These are phyloP conservation scores for Gallinago stenura DNA, from an alignment of 2,797 vertebrate species.

Conservation along the genomic window DNA sequence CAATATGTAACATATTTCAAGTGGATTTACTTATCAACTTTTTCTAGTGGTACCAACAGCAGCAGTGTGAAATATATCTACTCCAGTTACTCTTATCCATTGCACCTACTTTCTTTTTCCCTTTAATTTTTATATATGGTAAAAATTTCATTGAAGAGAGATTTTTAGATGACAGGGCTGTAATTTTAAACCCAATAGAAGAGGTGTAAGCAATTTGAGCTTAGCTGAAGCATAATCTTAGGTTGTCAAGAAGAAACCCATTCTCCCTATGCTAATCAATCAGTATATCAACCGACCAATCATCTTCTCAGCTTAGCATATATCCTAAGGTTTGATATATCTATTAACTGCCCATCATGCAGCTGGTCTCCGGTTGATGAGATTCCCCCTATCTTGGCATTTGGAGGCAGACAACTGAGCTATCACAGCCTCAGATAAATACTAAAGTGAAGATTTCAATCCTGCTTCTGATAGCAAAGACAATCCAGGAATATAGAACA, in stretches of 20 bases:
- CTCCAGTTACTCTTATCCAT: conserved; percentile 83
- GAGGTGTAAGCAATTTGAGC: conserved; percentile 93
- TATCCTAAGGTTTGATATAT: conserved; percentile 96
- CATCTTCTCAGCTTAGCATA: conserved; percentile 94
- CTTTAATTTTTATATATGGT: conserved; percentile 99
- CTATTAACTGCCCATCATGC: conserved; percentile 96
- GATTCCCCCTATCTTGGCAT: conserved; percentile 93
- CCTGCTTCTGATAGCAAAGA: conserved; percentile 88
- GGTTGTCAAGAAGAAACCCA: conserved; percentile 95
- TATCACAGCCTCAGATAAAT: conserved; percentile 97
- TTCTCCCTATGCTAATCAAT: conserved; percentile 98
- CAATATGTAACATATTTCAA: conserved; percentile 70
- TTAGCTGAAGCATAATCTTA: conserved; percentile 95
- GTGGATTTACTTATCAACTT: conserved; percentile 83
- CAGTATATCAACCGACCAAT: conserved; percentile 92
- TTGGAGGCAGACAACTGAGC: conserved; percentile 94
- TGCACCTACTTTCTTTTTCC: conserved; percentile 83
- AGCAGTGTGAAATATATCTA: conserved; percentile 80
- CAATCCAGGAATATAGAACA: conserved; percentile 85
- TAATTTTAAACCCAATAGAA: conserved; percentile 97
- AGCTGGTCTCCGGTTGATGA: conserved; percentile 87
- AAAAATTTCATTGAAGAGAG: conserved; percentile 95
- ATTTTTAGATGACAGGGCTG: conserved; percentile 95
- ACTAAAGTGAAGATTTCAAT: conserved; percentile 95
- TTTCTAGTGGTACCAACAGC: conserved; percentile 77